These are phyloP conservation scores for Himalopsyche kuldschensis DNA, from an alignment of 2,888 invertebrate genomes.

Conservation along the genomic window DNA sequence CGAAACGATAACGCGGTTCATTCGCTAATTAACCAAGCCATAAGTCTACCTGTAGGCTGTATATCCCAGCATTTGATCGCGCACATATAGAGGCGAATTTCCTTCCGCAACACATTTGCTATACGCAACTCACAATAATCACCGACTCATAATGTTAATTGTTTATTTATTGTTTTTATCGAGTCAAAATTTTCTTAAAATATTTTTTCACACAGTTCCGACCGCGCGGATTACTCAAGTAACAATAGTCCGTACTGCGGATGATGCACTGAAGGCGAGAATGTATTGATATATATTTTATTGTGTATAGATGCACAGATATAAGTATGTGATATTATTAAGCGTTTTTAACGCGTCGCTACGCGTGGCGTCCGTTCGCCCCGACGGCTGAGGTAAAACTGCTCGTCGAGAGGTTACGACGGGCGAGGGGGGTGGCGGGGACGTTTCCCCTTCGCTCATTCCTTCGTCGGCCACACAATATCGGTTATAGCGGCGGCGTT, in stretches of 20 bases:
- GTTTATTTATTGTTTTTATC: constrained; percentile 1
- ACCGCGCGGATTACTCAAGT: background rate
- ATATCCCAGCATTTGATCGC: constrained; percentile 69
- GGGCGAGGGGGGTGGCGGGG: constrained; percentile 46
- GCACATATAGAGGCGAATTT: constrained; percentile 51
- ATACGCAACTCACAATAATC: constrained; percentile 23
- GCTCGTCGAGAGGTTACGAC: constrained; percentile 51
- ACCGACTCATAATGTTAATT: constrained; percentile 27
- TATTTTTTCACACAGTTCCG: constrained; percentile 17
- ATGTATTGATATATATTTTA: background rate
- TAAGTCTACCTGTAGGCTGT: constrained; percentile 63
- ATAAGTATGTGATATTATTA: background rate
- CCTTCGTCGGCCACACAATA: constrained; percentile 31
- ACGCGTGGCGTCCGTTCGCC: constrained; percentile 46
- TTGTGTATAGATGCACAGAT: constrained; percentile 1
- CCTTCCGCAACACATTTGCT: background rate
- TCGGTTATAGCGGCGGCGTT: constrained; percentile 53
- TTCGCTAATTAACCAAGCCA: background rate
- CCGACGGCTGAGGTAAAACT: constrained; percentile 58
- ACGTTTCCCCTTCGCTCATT: constrained; percentile 45
- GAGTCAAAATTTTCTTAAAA: background rate
- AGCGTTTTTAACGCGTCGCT: constrained; percentile 42
- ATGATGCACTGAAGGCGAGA: constrained; percentile 25
- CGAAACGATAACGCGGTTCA: background rate
- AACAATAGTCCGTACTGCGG: constrained; percentile 9